Percentiles rank a stretch among this genome's conserved stretches.
These are phyloP conservation scores for Peromyscus nudipes DNA, from an alignment of 2,797 vertebrate genomes.

Conservation along the genomic window DNA sequence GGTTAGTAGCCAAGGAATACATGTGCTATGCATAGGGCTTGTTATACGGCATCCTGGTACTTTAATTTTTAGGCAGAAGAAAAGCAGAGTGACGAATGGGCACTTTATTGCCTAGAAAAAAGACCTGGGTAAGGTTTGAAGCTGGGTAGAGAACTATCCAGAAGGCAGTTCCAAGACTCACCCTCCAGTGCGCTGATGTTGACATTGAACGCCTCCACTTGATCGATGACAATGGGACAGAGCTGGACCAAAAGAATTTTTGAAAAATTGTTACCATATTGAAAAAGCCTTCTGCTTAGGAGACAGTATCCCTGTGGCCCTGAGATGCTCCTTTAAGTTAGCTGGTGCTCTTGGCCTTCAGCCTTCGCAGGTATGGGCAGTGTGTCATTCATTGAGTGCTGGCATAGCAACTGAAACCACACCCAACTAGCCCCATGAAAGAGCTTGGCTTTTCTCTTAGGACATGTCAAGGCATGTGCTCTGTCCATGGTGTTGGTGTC, in stretches of 20 bases:
- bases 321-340: not conserved
- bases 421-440: not conserved
- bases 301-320: not conserved
- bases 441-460: not conserved
- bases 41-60: accelerated
- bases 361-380: accelerated
- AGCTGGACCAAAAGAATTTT: slow-evolving; percentile 74
- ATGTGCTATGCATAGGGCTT: accelerated
- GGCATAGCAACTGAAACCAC: not conserved
- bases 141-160: not conserved
- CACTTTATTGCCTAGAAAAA: not conserved
- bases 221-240: slow-evolving; percentile 79
- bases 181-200: slow-evolving; percentile 83
- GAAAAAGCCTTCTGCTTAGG: not conserved
- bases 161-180: slow-evolving; percentile 76
- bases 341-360: not conserved
- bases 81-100: not conserved
- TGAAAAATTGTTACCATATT: slow-evolving; percentile 22
- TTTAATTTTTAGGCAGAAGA: not conserved
- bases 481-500: not conserved
- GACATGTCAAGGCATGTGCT: not conserved
- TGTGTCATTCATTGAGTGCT: not conserved
- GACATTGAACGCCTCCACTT: slow-evolving; percentile 79
- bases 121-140: not conserved
- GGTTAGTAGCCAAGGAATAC: not conserved